These are phyloP conservation scores for Muscicapa adusta DNA, from an alignment of 2,113 vertebrate species.

Conservation along the genomic window DNA sequence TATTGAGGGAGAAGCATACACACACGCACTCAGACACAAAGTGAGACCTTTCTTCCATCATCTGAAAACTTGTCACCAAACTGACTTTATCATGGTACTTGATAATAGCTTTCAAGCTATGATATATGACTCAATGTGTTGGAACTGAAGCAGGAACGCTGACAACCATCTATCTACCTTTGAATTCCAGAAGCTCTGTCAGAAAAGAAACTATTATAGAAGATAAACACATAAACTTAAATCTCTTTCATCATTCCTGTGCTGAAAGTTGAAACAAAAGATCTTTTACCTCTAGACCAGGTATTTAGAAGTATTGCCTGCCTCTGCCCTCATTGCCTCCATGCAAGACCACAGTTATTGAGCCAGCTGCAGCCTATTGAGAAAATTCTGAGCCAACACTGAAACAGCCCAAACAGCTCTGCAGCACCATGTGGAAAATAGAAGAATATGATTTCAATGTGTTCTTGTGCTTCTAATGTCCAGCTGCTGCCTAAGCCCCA, in stretches of 20 bases:
- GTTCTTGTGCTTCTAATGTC: background rate
- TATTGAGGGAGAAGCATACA: background rate
- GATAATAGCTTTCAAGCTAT: conserved; percentile 10
- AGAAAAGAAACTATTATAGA: background rate
- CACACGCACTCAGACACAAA: background rate
- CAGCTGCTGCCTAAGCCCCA: background rate
- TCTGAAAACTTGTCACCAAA: background rate
- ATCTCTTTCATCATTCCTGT: background rate
- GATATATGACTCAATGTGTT: background rate
- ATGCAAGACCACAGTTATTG: background rate
- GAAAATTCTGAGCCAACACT: background rate
- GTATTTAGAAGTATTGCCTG: background rate
- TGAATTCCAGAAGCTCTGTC: conserved; percentile 6
- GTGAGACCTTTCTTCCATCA: background rate
- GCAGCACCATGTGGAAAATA: background rate
- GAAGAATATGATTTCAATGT: background rate
- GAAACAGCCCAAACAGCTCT: background rate
- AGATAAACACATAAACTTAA: background rate
- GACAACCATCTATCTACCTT: background rate
- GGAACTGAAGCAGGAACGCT: background rate
- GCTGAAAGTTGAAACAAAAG: background rate
- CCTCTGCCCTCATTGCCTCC: accelerated
- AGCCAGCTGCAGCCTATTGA: background rate
- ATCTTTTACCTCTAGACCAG: background rate
- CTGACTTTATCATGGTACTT: background rate